Conservation (phyloP, 2,797 vertebrate species). For the Propithecus deckenii region DNA sequence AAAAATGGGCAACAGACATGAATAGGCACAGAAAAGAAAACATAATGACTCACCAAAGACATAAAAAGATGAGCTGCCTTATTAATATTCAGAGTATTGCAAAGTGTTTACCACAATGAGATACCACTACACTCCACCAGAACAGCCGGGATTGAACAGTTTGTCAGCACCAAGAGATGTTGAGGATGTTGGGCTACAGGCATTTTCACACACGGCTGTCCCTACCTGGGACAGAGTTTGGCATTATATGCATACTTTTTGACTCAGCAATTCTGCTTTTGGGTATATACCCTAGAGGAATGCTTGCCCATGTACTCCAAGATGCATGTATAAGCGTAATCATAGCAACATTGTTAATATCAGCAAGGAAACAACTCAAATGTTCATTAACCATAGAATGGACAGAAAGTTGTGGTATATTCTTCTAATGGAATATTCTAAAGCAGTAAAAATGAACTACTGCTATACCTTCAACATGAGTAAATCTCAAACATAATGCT, state of each 20-base stretch:
- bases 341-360: not conserved
- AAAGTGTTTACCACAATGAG: not conserved
- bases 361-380: not conserved
- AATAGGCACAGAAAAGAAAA: not conserved
- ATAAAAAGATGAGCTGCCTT: not conserved
- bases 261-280: not conserved
- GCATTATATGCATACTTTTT: not conserved
- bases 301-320: fast-evolving
- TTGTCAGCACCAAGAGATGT: not conserved
- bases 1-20: not conserved
- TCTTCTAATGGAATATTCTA: not conserved
- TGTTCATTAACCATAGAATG: not conserved
- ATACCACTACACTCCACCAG: not conserved
- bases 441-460: not conserved
- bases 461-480: not conserved
- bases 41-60: not conserved
- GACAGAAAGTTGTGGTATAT: not conserved
- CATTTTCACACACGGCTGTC: not conserved
- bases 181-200: not conserved
- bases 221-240: not conserved
- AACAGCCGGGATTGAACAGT: not conserved
- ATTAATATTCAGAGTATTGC: not conserved
- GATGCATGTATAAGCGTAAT: not conserved
- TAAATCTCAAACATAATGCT: not conserved
- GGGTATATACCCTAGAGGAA: not conserved